Conservation (phyloP, 1,140 invertebrate genomes). For the Lordiphosa stackelbergi region DNA sequence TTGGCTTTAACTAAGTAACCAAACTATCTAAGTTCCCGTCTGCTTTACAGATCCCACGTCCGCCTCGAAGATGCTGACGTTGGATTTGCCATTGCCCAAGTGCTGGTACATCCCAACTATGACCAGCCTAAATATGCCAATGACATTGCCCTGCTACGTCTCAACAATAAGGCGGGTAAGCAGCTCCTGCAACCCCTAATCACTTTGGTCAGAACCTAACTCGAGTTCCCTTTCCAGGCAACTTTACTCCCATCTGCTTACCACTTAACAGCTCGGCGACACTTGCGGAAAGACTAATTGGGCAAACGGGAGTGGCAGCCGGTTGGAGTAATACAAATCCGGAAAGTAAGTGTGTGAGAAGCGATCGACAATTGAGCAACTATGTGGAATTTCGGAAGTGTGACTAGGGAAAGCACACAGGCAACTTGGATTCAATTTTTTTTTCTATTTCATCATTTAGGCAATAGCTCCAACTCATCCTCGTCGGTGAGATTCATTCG, state of each 20-base stretch:
- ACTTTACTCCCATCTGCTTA: slow-evolving; percentile 79
- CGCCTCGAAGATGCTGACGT: slow-evolving; percentile 79
- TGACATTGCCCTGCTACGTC: slow-evolving; percentile 82
- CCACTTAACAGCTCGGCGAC: slow-evolving; percentile 65
- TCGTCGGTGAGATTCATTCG: slow-evolving; percentile 60
- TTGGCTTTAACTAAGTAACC: neutral
- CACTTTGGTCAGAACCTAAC: neutral
- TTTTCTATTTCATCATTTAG: slow-evolving; percentile 4
- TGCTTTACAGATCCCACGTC: slow-evolving; percentile 77
- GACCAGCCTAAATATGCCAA: slow-evolving; percentile 81
- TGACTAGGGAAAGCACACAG: slow-evolving; percentile 5
- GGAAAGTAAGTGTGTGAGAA: slow-evolving; percentile 39
- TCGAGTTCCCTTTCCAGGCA: slow-evolving; percentile 20
- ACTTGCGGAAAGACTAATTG: slow-evolving; percentile 53
- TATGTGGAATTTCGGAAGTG: neutral
- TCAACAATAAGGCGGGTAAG: slow-evolving; percentile 58
- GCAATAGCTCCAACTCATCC: slow-evolving; percentile 54
- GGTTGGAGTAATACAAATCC: slow-evolving; percentile 78
- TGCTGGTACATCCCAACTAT: slow-evolving; percentile 79
- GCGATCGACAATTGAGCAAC: slow-evolving; percentile 4
- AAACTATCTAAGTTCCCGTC: neutral
- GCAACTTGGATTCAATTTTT: neutral
- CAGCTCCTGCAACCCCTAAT: neutral
- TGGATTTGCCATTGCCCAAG: slow-evolving; percentile 77
- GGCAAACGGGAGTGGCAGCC: slow-evolving; percentile 78